phyloP scores from a whole-genome alignment of 2,888 invertebrate genomes.

The Diarsia dahlii region DNA sequence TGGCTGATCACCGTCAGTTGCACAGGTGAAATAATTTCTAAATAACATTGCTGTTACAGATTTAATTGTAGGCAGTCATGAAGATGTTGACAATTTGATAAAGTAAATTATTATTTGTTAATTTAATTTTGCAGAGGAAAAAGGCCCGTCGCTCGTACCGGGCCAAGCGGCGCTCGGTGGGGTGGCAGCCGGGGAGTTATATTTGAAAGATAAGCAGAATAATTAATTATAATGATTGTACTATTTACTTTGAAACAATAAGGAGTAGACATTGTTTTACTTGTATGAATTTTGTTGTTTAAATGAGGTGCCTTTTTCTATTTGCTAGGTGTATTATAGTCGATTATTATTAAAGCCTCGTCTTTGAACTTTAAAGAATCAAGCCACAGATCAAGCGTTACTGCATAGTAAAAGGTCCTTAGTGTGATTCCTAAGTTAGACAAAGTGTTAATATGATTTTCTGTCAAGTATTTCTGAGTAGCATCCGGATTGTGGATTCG shows the following conservation, averaged over 20 bases:
- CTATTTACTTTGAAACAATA: slow-evolving; percentile 19
- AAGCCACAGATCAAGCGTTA: too few species aligned
- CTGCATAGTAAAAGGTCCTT: background rate
- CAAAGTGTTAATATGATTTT: background rate
- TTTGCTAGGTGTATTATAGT: background rate
- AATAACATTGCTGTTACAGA: background rate
- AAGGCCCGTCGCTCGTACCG: background rate
- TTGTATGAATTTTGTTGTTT: background rate
- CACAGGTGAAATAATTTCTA: background rate
- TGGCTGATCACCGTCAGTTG: too few species aligned
- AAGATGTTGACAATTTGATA: background rate
- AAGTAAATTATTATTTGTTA: slow-evolving; percentile 21
- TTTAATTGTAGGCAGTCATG: background rate
- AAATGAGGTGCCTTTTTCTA: background rate
- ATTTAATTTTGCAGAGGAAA: slow-evolving; percentile 29
- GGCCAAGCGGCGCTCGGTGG: background rate
- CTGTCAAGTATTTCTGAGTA: background rate
- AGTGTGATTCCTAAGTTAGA: background rate
- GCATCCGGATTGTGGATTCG: background rate
- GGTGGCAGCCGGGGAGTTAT: slow-evolving; percentile 24
- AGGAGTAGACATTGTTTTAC: slow-evolving; percentile 17
- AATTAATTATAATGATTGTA: slow-evolving; percentile 43
- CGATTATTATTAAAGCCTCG: background rate
- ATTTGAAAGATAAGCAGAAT: slow-evolving; percentile 36
- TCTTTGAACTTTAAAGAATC: background rate